A percentile compares a stretch with the other conserved stretches of the same genome.
phyloP scores from a whole-genome alignment of 2,888 invertebrate genomes.

The Andrena praecox region DNA sequence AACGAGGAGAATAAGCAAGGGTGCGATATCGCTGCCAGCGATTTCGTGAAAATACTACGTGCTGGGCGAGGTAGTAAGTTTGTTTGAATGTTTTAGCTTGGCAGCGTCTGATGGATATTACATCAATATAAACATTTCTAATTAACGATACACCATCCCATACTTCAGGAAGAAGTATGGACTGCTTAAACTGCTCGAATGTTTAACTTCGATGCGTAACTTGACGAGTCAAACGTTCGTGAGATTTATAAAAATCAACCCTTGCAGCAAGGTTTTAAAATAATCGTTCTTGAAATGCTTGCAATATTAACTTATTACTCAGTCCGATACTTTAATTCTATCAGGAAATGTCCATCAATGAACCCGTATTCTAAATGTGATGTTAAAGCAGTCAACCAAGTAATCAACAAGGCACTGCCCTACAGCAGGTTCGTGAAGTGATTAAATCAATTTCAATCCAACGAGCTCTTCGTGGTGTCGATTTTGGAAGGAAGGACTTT shows the following conservation, averaged over 20 bases:
- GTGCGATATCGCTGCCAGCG: not conserved
- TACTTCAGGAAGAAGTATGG: too few species aligned
- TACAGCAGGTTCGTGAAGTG: not conserved
- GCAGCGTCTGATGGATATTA: too few species aligned
- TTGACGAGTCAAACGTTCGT: too few species aligned
- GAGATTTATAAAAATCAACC: too few species aligned
- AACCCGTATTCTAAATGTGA: not conserved
- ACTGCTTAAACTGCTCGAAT: too few species aligned
- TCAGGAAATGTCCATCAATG: not conserved
- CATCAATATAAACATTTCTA: too few species aligned
- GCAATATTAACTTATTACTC: conserved; percentile 2
- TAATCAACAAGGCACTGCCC: conserved; percentile 48
- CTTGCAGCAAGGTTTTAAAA: too few species aligned
- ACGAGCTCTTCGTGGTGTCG: not conserved
- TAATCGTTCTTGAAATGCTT: too few species aligned
- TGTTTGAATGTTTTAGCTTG: too few species aligned
- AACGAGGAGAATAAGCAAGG: not conserved
- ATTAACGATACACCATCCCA: too few species aligned
- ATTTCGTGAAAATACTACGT: not conserved
- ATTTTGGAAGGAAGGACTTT: not conserved
- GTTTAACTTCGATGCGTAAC: too few species aligned
- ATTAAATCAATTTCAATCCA: not conserved
- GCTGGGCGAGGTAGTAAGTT: conserved; percentile 6
- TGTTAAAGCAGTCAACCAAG: not conserved
- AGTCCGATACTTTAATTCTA: not conserved